phyloP scores from a whole-genome alignment of 1,140 invertebrate species.

The Drepana arcuata region DNA sequence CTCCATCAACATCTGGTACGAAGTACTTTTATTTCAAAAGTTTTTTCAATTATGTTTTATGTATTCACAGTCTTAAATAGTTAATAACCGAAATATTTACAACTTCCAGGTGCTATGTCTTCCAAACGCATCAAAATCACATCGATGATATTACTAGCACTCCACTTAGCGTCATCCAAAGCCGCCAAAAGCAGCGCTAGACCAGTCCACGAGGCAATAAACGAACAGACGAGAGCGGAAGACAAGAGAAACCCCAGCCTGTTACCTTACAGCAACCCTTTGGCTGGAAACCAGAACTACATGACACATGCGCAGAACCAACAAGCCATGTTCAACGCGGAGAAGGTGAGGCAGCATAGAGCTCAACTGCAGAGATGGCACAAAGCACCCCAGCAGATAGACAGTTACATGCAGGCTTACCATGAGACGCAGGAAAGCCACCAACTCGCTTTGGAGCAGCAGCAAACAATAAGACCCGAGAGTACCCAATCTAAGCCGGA shows the following conservation, averaged over 20 bases:
- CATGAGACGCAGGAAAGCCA: slow-evolving; percentile 62
- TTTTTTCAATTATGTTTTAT: no score
- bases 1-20: no score
- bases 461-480: slow-evolving; percentile 22
- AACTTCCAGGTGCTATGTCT: no score
- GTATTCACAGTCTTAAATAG: no score
- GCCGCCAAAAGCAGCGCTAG: slow-evolving; percentile 34
- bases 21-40: no score
- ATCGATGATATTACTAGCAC: slow-evolving; percentile 21
- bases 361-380: slow-evolving; percentile 53
- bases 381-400: slow-evolving; percentile 32
- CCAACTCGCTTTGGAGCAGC: slow-evolving; percentile 54
- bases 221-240: slow-evolving; percentile 52
- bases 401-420: slow-evolving; percentile 65
- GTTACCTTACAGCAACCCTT: slow-evolving; percentile 52
- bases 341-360: slow-evolving; percentile 51
- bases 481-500: slow-evolving; percentile 7
- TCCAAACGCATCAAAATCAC: no score
- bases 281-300: slow-evolving; percentile 53
- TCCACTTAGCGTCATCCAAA: slow-evolving; percentile 22
- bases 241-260: slow-evolving; percentile 26
- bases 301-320: slow-evolving; percentile 52
- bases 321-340: slow-evolving; percentile 64
- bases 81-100: no score
- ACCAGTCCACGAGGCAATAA: slow-evolving; percentile 53